phyloP scores from a whole-genome alignment of 2,113 vertebrate species.

The Tachysurus fulvidraco region DNA sequence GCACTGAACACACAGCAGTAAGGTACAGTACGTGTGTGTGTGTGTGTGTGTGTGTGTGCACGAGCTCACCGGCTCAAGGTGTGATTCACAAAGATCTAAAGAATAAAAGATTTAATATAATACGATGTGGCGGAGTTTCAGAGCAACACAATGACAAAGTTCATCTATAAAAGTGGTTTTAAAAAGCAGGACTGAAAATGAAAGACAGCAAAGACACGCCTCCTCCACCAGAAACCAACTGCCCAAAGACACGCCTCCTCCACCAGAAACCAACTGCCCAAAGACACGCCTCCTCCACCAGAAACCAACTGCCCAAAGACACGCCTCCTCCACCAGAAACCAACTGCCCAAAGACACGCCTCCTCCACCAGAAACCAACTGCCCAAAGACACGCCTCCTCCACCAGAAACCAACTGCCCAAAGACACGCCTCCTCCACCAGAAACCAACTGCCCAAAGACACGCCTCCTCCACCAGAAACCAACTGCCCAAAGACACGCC shows the following conservation, averaged over 20 bases:
- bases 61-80: not conserved
- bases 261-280: fast-evolving
- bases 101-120: not conserved
- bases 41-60: not conserved
- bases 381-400: not conserved
- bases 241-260: not conserved
- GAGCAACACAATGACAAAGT: fast-evolving
- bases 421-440: not conserved
- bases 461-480: no score
- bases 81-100: not conserved
- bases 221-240: not conserved
- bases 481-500: not conserved
- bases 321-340: not conserved
- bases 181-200: not conserved
- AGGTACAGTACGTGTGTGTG: not conserved
- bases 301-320: no score
- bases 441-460: not conserved
- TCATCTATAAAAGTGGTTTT: not conserved
- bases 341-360: not conserved
- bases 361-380: not conserved
- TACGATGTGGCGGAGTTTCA: not conserved
- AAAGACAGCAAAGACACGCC: not conserved
- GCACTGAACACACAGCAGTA: not conserved
- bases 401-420: not conserved
- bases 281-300: not conserved